A percentile compares a stretch with the other conserved stretches of the same genome.
Evolutionary conservation across 2,113 vertebrate genomes (phyloP).

Genomic region (Tenrec ecaudatus): DNA sequence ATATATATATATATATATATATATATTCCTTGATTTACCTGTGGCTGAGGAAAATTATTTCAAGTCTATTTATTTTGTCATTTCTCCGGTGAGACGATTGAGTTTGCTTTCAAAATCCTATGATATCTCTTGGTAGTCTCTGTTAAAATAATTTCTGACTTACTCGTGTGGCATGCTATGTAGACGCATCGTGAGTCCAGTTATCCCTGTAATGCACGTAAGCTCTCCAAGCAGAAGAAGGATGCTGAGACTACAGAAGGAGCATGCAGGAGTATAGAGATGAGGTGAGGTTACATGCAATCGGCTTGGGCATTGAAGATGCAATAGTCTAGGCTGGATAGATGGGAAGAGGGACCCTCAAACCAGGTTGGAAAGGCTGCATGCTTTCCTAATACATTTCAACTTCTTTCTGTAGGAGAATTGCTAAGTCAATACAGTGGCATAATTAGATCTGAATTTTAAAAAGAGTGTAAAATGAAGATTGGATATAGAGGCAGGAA

Average conservation of each 20-base stretch:
- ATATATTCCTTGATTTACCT: too few species aligned
- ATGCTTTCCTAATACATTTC: not conserved
- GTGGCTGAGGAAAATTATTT: too few species aligned
- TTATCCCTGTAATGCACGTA: too few species aligned
- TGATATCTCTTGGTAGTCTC: too few species aligned
- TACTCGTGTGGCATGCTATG: too few species aligned
- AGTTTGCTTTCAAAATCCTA: too few species aligned
- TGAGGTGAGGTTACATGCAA: not conserved
- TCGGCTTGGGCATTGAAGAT: not conserved
- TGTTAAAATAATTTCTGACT: too few species aligned
- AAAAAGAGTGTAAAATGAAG: not conserved
- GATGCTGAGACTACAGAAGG: not conserved
- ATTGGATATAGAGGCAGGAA: not conserved
- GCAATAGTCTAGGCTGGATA: not conserved
- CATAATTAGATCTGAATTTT: slow-evolving; percentile 1
- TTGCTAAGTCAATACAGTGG: not conserved
- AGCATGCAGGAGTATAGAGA: not conserved
- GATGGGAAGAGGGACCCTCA: not conserved
- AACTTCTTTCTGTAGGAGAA: not conserved
- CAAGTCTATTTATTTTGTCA: too few species aligned
- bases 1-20: too few species aligned
- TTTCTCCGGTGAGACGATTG: too few species aligned
- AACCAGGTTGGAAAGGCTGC: not conserved
- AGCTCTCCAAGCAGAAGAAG: too few species aligned
- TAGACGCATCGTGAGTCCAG: too few species aligned